Evolutionary conservation across 1,140 invertebrate species (phyloP), one percentile per base, ranked within the genome.

Genomic region (Diorhabda elongata): DNA sequence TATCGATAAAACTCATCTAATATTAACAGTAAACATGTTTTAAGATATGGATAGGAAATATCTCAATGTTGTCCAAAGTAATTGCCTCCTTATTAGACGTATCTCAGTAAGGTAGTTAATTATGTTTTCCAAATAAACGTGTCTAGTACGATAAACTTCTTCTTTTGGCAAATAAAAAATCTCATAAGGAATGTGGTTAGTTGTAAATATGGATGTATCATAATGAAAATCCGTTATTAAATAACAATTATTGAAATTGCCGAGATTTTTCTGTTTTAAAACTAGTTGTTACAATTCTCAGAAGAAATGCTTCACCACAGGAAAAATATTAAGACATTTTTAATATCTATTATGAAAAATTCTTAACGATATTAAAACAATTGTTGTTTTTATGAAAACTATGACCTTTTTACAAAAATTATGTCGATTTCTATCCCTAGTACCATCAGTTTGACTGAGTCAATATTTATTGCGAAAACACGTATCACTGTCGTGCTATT

Each of bases 51-150:
- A 8, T 44, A 63, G 61, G 44, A 63, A 63, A 63, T 63, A 63
- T 5, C 61, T 63, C 61, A 6, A 63, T 63, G 61, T 63, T 63
- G 61, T 63, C 61, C 45, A 63, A n/a, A 63, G 61, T 63, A 63
- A 63, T 63, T 63, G 61, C 61, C 9, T 63, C 61, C 61, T 44
- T 63, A 63, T 63, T n/a, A 63, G 61, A 63, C 44, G 45, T 42
- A 9, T 26, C 26, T 45, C 26, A 8, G 58, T 63, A 44, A 42
- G 11, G 42, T 44, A n/a, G 61, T 44, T 45, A 63, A 63, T 63
- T 63, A 63, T 63, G 3, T 43, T 63, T 42, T 63, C 61, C 61
- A 63, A 63, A 63, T 63, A 63, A 63, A 63, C 45, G 61, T 26
- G 26, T 56, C 61, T 44, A 63, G 11, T 43, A 44, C 41, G 9